These are phyloP conservation scores for Eurystomus glaucurus DNA, from an alignment of 2,797 vertebrate genomes.

Conservation along the genomic window DNA sequence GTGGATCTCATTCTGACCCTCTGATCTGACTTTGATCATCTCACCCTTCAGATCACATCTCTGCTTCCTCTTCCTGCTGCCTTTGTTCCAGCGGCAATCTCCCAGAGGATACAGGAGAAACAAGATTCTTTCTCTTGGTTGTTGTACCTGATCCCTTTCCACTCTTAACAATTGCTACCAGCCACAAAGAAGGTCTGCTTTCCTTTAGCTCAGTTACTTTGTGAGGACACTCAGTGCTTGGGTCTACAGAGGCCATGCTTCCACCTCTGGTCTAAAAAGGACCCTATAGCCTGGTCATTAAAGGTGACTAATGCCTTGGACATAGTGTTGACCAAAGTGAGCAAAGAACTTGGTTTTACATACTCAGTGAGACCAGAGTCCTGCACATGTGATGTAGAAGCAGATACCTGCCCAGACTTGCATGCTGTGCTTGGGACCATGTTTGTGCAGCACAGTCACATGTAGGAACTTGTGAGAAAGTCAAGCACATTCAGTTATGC, in stretches of 20 bases:
- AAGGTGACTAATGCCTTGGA: background rate
- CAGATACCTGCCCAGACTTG: background rate
- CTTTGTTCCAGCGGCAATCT: background rate
- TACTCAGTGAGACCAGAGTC: background rate
- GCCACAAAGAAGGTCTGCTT: background rate
- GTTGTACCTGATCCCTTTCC: background rate
- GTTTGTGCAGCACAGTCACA: rapidly evolving
- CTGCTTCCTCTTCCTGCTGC: background rate
- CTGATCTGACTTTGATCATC: background rate
- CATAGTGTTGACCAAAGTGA: background rate
- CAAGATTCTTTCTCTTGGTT: background rate
- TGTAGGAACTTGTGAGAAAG: background rate
- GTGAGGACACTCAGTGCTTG: background rate
- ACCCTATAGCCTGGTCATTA: background rate
- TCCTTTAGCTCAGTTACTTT: background rate
- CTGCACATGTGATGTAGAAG: background rate
- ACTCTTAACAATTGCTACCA: background rate
- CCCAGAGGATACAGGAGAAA: background rate
- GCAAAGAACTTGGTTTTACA: background rate
- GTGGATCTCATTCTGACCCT: background rate
- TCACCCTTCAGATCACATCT: background rate
- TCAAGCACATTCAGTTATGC: background rate
- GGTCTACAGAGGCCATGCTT: background rate
- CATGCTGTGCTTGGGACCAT: background rate
- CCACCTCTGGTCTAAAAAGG: background rate